A percentile compares a stretch with the other conserved stretches of the same genome.
phyloP scores from a whole-genome alignment of 2,888 invertebrate species.

The Trachelus stipa region DNA sequence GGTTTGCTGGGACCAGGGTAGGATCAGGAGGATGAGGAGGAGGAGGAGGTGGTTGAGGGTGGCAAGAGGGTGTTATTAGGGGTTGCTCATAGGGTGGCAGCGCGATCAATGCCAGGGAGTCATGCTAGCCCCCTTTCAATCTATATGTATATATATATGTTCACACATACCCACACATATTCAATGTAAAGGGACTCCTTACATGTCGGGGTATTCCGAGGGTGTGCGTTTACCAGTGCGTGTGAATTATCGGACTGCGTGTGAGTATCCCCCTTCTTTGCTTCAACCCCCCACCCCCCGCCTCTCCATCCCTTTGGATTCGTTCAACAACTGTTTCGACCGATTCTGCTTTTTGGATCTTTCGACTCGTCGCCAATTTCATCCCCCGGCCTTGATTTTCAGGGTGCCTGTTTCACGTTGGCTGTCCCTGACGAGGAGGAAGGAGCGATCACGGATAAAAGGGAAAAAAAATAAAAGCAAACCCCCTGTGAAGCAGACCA shows the following conservation, averaged over 20 bases:
- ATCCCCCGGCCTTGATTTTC: background rate
- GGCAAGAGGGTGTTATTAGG: conserved; percentile 61
- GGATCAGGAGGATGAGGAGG: conserved; percentile 35
- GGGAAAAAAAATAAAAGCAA: background rate
- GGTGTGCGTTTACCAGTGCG: background rate
- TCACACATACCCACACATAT: background rate
- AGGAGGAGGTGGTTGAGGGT: conserved; percentile 45
- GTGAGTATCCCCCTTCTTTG: background rate
- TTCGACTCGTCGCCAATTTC: background rate
- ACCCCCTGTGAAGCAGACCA: background rate
- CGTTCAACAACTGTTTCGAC: background rate
- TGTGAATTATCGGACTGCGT: background rate
- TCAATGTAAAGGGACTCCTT: background rate
- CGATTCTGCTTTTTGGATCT: background rate
- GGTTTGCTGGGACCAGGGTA: conserved; percentile 14
- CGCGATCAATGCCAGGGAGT: conserved; percentile 65
- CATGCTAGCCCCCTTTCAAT: conserved; percentile 54
- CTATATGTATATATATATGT: conserved; percentile 33
- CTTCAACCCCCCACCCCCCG: too few species aligned
- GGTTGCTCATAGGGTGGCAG: conserved; percentile 64
- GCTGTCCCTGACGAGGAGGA: background rate
- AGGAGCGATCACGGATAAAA: too few species aligned
- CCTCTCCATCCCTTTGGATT: background rate
- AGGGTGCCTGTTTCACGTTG: background rate
- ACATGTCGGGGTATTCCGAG: background rate